Evolutionary conservation across 2,113 vertebrate species (phyloP).

Genomic region (Pedionomus torquatus): DNA sequence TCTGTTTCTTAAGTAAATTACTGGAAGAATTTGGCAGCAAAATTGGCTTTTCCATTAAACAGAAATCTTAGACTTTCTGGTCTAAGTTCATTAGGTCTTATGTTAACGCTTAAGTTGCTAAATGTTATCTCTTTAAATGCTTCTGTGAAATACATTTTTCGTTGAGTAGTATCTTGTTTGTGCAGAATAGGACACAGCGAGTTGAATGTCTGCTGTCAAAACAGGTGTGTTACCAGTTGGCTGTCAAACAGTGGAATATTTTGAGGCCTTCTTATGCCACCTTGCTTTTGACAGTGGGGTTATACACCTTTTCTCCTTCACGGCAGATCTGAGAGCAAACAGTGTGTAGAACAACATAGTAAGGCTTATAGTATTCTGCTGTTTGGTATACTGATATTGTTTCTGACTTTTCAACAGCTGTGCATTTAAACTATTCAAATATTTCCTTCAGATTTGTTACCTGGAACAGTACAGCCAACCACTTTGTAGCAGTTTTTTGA

Average conservation of each 20-base stretch:
- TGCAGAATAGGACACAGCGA: not conserved
- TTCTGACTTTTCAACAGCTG: not conserved
- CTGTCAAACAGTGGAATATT: not conserved
- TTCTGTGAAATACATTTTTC: not conserved
- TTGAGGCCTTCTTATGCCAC: not conserved
- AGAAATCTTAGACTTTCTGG: not conserved
- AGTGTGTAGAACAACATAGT: not conserved
- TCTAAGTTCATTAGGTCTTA: not conserved
- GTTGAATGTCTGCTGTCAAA: not conserved
- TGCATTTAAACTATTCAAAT: not conserved
- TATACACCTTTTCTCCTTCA: not conserved
- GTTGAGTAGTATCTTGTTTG: not conserved
- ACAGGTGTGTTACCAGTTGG: not conserved
- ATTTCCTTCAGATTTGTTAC: not conserved
- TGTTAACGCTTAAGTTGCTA: not conserved
- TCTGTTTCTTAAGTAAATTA: not conserved
- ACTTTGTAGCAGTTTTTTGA: not conserved
- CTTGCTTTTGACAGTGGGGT: not conserved
- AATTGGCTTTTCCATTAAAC: not conserved
- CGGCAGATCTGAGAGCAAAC: not conserved
- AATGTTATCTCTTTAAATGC: not conserved
- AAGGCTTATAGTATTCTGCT: not conserved
- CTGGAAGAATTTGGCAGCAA: not conserved
- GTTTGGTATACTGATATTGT: not conserved
- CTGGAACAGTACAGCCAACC: not conserved